Evolutionary conservation across 2,113 vertebrate genomes (phyloP), one percentile per base, ranked within the genome.

Genomic region (Apus apus): DNA sequence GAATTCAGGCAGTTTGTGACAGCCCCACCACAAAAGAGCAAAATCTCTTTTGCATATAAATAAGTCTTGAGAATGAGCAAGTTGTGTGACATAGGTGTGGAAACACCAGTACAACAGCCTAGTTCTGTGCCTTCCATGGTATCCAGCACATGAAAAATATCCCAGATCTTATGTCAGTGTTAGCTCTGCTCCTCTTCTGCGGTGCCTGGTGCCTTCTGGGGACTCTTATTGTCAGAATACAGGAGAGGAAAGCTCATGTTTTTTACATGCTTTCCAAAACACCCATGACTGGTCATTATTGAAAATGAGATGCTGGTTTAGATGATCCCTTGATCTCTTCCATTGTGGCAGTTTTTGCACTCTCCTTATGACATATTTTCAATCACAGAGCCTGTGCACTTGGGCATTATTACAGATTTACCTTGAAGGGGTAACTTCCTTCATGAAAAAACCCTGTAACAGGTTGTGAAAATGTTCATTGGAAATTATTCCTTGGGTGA

Each of bases 401-500:
- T 73, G 43, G 71, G 15, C 51, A 9, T 88, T 94, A 80, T 70
- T 93, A 43, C 60, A 79, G 75, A 76, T 83, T 91, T 85, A 88
- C 48, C 48, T 73, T 89, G 73, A 92, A 92, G 89, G 70, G 62
- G 27, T 57, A 74, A 21, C 53, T 93, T 86, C 45, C 30, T 84
- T 68, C 83, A 53, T 38, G 57, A 92, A 94, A 95, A 93, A 77
- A 8, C 40, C 68, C 64, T 72, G 40, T 70, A 76, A 85, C n/a
- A n/a, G 48, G 27, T 72, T 81, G 85, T 68, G 50, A 40, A 96
- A 89, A 90, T 78, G 77, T 75, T 88, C 83, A 75, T 46, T 93
- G 79, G 86, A 70, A 84, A 87, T 90, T 90, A 85, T 91, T 75
- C 70, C 70, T 86, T 68, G 54, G 76, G 53, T 93, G 92, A 96